phyloP scores from a whole-genome alignment of 2,888 invertebrate species.

The Osmoderma eremita region DNA sequence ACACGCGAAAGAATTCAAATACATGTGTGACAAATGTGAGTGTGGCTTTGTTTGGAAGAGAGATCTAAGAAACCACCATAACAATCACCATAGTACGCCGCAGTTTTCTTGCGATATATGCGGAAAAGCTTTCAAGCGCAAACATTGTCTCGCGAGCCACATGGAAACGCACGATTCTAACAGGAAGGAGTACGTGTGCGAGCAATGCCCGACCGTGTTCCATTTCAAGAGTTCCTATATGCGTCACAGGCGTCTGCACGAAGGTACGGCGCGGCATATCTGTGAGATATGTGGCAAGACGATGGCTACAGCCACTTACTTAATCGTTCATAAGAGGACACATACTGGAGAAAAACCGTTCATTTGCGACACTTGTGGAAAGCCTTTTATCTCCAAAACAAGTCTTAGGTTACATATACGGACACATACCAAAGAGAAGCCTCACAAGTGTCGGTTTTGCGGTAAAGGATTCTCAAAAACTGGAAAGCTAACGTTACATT shows the following conservation, averaged over 20 bases:
- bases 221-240: constrained; percentile 64
- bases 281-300: too few species aligned
- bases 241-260: constrained; percentile 41
- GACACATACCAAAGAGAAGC: too few species aligned
- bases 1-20: too few species aligned
- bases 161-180: constrained; percentile 52
- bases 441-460: constrained; percentile 65
- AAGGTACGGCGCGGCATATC: too few species aligned
- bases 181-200: constrained; percentile 66
- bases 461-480: constrained; percentile 67
- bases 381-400: constrained; percentile 65
- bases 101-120: constrained; percentile 57
- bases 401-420: constrained; percentile 58
- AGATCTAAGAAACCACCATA: constrained; percentile 46
- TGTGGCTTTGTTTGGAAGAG: constrained; percentile 48
- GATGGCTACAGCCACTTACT: too few species aligned
- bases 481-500: constrained; percentile 65
- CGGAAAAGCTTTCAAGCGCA: constrained; percentile 59
- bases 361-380: constrained; percentile 66
- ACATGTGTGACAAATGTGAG: too few species aligned
- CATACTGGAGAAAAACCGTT: constrained; percentile 66
- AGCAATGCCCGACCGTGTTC: constrained; percentile 66
- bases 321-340: too few species aligned
- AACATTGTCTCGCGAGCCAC: constrained; percentile 28
- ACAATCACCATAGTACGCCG: too few species aligned